Base-by-base conservation (phyloP, 2,888 invertebrate genomes). In the Sinopyrophorus schimmeli region DNA sequence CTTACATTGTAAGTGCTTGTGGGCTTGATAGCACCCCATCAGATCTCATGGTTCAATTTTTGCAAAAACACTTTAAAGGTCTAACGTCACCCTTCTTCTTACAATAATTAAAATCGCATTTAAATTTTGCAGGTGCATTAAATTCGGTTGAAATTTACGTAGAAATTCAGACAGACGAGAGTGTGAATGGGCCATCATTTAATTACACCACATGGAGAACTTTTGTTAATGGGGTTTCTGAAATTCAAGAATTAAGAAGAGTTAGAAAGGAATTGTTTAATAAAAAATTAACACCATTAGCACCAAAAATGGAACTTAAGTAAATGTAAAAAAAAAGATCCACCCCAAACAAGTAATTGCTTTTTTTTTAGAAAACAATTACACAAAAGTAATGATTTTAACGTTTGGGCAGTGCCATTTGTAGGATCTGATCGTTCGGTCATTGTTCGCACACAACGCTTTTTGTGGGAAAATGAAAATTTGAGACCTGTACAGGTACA, bases 131-230 rank as follows among this genome's bases (percentile, higher is more conserved):
- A 82, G 82, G 87, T 11, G 82, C 83, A 11, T 67, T 93, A 3
- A 92, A 93, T 73, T 84, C 87, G 0, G 82, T 88, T 34, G 87
- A 87, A 68, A 81, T 84, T 1, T 93, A 86, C 67, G 58, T 92
- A 32, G 74, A 72, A n/a, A n/a, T n/a, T n/a, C n/a, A n/a, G 47
- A 35, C 35, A 1, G 72, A 71, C 58, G 64, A 66, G 47, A 64
- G 72, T 30, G 71, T 64, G 2, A 60, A 58, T 1, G 31, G 31
- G 2, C 75, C 87, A 0, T 55, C 68, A 2, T 62, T 89, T 20
- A 87, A 97, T 74, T 87, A 81, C 66, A 94, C 88, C n/a, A 97
- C 97, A 0, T 96, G 92, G 86, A 86, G 90, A 67, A 92, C 94
- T 0, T 81, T 88, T 0, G 80, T 97, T 3, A 76, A 92, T 68